A percentile compares a stretch with the other conserved stretches of the same genome.
phyloP scores from a whole-genome alignment of 2,888 invertebrate species.

The Myopa testacea region DNA sequence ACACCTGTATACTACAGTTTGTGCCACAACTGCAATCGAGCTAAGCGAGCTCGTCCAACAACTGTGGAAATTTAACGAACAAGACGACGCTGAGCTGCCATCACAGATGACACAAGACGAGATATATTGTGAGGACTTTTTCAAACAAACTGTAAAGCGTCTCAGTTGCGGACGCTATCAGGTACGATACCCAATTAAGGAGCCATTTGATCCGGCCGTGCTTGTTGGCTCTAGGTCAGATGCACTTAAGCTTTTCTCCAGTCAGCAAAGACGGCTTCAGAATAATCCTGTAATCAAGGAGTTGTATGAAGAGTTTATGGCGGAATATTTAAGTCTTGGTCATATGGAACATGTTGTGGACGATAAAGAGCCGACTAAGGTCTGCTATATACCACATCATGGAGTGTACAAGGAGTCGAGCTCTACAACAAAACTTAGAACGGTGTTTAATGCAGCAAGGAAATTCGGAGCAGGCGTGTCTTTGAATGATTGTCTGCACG shows the following conservation, averaged over 20 bases:
- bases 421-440: conserved; percentile 43
- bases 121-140: no score
- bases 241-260: no score
- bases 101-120: no score
- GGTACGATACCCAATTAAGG: conserved; percentile 40
- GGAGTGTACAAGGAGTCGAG: conserved; percentile 44
- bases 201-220: conserved; percentile 23
- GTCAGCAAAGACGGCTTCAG: no score
- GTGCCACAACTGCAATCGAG: conserved; percentile 26
- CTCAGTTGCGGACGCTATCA: conserved; percentile 35
- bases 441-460: conserved; percentile 40
- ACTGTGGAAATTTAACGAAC: background rate
- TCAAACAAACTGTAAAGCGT: no score
- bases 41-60: conserved; percentile 31
- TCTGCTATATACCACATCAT: conserved; percentile 40
- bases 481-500: conserved; percentile 44
- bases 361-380: conserved; percentile 4
- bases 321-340: conserved; percentile 33
- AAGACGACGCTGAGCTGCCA: no score
- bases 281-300: no score
- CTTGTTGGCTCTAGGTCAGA: background rate
- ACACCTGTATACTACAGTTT: conserved; percentile 20
- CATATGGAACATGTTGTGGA: conserved; percentile 37
- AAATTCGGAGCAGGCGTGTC: conserved; percentile 35
- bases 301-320: no score